Evolutionary conservation across 2,888 invertebrate genomes (phyloP).

Genomic region (Boloria euphrosyne): DNA sequence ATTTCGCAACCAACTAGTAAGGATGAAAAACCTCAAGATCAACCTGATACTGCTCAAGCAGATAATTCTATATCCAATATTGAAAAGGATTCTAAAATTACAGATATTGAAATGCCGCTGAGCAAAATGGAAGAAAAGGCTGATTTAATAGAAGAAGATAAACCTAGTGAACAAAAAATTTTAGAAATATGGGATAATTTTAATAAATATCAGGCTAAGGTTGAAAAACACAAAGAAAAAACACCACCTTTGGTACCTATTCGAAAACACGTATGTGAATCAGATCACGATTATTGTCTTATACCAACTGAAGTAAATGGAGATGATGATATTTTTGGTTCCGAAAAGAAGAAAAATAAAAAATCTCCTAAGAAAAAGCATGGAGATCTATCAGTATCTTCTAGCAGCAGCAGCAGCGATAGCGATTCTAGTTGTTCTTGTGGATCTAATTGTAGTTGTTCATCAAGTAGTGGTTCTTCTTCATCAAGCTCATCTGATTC

Average conservation of each 20-base stretch:
- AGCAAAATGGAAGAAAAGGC: constrained; percentile 53
- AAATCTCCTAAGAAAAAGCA: constrained; percentile 76
- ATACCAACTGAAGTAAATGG: constrained; percentile 74
- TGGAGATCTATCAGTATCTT: constrained; percentile 82
- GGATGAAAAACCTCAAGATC: constrained; percentile 49
- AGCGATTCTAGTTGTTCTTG: constrained; percentile 90
- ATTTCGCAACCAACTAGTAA: constrained; percentile 48
- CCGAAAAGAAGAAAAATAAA: constrained; percentile 75
- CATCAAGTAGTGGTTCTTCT: constrained; percentile 86
- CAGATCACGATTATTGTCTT: constrained; percentile 90
- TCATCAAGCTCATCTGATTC: constrained; percentile 83
- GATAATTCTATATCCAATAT: constrained; percentile 46
- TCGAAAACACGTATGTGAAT: constrained; percentile 82
- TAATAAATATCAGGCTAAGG: constrained; percentile 87
- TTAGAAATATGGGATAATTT: constrained; percentile 90
- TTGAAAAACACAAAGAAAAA: constrained; percentile 81
- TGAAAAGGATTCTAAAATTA: constrained; percentile 35
- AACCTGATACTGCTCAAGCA: constrained; percentile 46
- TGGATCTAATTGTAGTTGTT: constrained; percentile 92
- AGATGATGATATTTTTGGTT: constrained; percentile 67
- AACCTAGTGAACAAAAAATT: constrained; percentile 83
- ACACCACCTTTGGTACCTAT: constrained; percentile 74
- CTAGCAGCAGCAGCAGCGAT: constrained; percentile 89
- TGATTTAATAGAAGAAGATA: constrained; percentile 65
- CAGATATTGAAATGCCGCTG: constrained; percentile 37